phyloP scores from a whole-genome alignment of 2,888 invertebrate species.

The Sarcophaga variegata region DNA sequence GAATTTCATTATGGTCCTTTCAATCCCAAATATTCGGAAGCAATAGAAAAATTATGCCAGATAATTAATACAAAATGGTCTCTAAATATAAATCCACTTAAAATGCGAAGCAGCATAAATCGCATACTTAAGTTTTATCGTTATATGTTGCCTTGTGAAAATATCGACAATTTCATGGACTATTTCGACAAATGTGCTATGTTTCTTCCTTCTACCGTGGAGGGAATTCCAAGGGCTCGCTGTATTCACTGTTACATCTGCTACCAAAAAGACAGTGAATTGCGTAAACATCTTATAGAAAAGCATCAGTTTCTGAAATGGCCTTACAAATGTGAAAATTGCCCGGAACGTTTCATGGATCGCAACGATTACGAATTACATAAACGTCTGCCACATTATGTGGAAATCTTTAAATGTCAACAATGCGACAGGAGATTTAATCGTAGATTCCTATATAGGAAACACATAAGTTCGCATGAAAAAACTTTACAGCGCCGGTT shows the following conservation, averaged over 20 bases:
- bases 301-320: slow-evolving; percentile 43
- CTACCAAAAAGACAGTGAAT: slow-evolving; percentile 26
- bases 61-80: slow-evolving; percentile 45
- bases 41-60: slow-evolving; percentile 37
- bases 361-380: slow-evolving; percentile 54
- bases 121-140: slow-evolving; percentile 52
- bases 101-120: slow-evolving; percentile 51
- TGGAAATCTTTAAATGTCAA: slow-evolving; percentile 49
- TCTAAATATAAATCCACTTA: slow-evolving; percentile 25
- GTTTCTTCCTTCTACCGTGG: slow-evolving; percentile 33
- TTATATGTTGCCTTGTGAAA: slow-evolving; percentile 36
- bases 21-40: slow-evolving; percentile 29
- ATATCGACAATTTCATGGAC: slow-evolving; percentile 33
- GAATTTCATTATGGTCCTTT: slow-evolving; percentile 52
- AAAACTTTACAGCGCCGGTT: neutral
- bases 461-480: slow-evolving; percentile 46
- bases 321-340: slow-evolving; percentile 49
- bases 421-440: slow-evolving; percentile 32
- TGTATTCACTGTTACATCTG: slow-evolving; percentile 53
- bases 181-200: slow-evolving; percentile 46
- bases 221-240: slow-evolving; percentile 42
- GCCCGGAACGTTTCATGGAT: slow-evolving; percentile 44
- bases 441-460: slow-evolving; percentile 22
- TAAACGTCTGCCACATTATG: slow-evolving; percentile 39
- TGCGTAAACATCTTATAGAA: slow-evolving; percentile 38